Evolutionary conservation across 1,140 invertebrate genomes (phyloP), one percentile per base, ranked within the genome.

Genomic region (Theocolax elegans): DNA sequence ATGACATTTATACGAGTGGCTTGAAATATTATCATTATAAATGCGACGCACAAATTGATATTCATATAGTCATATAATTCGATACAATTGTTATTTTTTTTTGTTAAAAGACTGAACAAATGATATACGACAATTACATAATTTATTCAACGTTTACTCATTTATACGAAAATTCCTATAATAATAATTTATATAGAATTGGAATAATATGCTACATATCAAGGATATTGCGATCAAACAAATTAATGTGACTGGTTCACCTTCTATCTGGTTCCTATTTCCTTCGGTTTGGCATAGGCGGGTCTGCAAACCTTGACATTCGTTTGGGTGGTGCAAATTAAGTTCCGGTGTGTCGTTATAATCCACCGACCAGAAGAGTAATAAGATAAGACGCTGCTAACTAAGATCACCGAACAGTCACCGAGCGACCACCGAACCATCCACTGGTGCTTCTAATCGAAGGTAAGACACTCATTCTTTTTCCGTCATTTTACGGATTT

Each of bases 291-390:
- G n/a, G n/a, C n/a, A n/a, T n/a, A n/a, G n/a, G n/a, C n/a, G n/a
- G n/a, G n/a, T n/a, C n/a, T n/a, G n/a, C n/a, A 44, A 44, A 17
- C 64, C 46, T 67, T 71, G 51, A 76, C 59, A 71, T 68, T 76
- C 64, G 56, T 17, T 49, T 65, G 65, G 53, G 23, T 67, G 35
- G 29, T 51, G 54, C 44, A 29, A 59, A 29, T 74, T 69, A 69
- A 62, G 46, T 71, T 65, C 25, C 46, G 48, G 46, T 19, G 29
- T 27, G 44, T 64, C 46, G 17, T 49, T 67, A 44, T 58, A 38
- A 29, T 7, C 1, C 44, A 46, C 56, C 38, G 56, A 19, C 49
- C 46, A 38, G 19, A 23, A 46, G 67, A 49, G 58, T 25, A 31
- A 53, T 48, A 54, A 62, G 51, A 49, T 17, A 60, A 27, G 42